phyloP scores from a whole-genome alignment of 2,113 vertebrate species.

The Cyprinodon tularosa region DNA sequence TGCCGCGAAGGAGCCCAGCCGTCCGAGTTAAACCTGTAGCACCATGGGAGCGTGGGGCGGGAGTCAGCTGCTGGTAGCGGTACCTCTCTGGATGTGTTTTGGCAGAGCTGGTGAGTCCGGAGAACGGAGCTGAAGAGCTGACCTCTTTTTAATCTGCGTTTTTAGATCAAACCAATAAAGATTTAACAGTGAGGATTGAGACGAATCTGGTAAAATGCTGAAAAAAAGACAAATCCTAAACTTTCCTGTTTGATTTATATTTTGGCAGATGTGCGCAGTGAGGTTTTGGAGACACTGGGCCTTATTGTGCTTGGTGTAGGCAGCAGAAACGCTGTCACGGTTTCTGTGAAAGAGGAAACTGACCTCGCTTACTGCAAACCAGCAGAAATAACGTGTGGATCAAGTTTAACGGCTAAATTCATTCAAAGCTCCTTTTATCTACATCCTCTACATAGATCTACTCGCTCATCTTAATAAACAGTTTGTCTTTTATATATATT shows the following conservation, averaged over 20 bases:
- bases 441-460: background rate
- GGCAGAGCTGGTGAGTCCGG: conserved; percentile 71
- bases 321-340: conserved; percentile 1
- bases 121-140: background rate
- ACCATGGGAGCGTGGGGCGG: conserved; percentile 37
- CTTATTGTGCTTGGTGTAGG: conserved; percentile 2
- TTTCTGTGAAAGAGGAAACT: conserved; percentile 54
- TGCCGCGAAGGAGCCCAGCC: background rate
- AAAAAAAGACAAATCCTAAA: background rate
- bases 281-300: conserved; percentile 1
- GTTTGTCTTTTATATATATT: too few relatives aligned
- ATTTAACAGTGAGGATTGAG: background rate
- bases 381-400: background rate
- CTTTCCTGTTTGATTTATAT: background rate
- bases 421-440: background rate
- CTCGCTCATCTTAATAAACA: background rate
- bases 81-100: conserved; percentile 72
- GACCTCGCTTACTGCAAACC: conserved; percentile 3
- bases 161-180: background rate
- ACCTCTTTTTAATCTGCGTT: background rate
- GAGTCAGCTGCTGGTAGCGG: conserved; percentile 30
- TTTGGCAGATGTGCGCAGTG: background rate
- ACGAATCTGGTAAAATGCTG: background rate
- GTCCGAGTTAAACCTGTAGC: background rate
- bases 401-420: background rate